phyloP scores from a whole-genome alignment of 1,140 invertebrate species.

The Aphaenogaster ashmeadi region DNA sequence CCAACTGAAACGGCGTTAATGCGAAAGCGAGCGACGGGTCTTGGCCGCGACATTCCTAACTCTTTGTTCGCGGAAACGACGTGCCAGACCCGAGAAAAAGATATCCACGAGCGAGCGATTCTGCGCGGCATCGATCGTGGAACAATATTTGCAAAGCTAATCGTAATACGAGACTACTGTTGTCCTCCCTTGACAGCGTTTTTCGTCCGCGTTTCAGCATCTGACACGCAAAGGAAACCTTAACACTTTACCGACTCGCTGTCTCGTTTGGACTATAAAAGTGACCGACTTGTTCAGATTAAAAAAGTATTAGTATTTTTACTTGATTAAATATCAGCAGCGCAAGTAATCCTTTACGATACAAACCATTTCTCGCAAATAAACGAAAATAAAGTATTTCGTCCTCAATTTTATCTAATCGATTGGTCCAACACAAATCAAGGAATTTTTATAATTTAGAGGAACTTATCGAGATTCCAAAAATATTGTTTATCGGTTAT shows the following conservation, averaged over 20 bases:
- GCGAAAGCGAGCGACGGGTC: conserved; percentile 59
- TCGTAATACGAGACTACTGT: conserved; percentile 41
- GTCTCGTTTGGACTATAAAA: not conserved
- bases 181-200: not conserved
- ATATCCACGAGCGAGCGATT: conserved; percentile 23
- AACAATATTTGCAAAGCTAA: conserved; percentile 77
- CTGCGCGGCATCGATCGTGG: conserved; percentile 21
- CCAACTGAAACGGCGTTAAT: conserved; percentile 69
- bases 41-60: conserved; percentile 60
- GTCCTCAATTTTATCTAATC: too few species aligned
- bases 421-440: too few species aligned
- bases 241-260: not conserved
- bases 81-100: conserved; percentile 35
- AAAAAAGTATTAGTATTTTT: conserved; percentile 24
- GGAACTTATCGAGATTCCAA: too few species aligned
- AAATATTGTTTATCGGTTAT: too few species aligned
- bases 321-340: not conserved
- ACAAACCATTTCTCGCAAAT: too few species aligned
- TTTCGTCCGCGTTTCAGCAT: conserved; percentile 12
- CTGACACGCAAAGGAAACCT: conserved; percentile 12
- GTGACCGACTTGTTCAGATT: not conserved
- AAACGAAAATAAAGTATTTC: too few species aligned
- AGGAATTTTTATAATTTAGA: too few species aligned
- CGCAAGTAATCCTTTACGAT: too few species aligned
- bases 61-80: conserved; percentile 70